A percentile compares a stretch with the other conserved stretches of the same genome.
Conservation (phyloP, 2,888 invertebrate species). For the Zonitis immaculata region DNA sequence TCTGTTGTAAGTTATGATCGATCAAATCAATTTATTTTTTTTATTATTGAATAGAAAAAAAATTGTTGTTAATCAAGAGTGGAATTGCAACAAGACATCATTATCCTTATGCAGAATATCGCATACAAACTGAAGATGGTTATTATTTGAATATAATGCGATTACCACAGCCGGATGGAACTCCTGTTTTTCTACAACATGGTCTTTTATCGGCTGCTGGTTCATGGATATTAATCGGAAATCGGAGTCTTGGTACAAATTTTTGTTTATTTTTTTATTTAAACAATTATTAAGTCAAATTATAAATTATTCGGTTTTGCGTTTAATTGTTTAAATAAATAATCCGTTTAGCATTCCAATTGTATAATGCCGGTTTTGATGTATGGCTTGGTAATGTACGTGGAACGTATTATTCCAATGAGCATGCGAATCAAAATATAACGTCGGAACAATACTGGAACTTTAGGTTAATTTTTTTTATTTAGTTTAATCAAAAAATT, state of each 20-base stretch:
- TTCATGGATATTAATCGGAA: neutral
- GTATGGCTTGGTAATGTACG: conserved; percentile 1
- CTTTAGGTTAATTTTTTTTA: neutral
- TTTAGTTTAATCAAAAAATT: neutral
- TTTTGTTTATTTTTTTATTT: too few species aligned
- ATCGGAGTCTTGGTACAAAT: neutral
- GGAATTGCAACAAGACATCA: neutral
- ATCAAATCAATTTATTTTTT: too few species aligned
- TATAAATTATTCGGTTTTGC: too few species aligned
- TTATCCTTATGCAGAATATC: neutral
- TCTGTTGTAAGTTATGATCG: neutral
- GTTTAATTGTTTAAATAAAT: too few species aligned
- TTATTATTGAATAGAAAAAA: too few species aligned
- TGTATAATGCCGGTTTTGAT: neutral
- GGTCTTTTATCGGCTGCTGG: neutral
- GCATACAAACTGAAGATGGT: neutral
- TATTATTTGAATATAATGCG: conserved; percentile 1
- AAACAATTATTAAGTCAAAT: too few species aligned
- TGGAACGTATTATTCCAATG: neutral
- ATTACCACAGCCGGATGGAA: conserved; percentile 1
- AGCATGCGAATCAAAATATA: neutral
- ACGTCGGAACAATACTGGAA: neutral
- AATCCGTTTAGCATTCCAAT: neutral
- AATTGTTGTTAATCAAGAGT: too few species aligned
- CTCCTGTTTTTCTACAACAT: neutral